Percentiles rank a stretch among this genome's conserved stretches.
Conservation (phyloP, 2,888 invertebrate species). For the Dilophus febrilis region DNA sequence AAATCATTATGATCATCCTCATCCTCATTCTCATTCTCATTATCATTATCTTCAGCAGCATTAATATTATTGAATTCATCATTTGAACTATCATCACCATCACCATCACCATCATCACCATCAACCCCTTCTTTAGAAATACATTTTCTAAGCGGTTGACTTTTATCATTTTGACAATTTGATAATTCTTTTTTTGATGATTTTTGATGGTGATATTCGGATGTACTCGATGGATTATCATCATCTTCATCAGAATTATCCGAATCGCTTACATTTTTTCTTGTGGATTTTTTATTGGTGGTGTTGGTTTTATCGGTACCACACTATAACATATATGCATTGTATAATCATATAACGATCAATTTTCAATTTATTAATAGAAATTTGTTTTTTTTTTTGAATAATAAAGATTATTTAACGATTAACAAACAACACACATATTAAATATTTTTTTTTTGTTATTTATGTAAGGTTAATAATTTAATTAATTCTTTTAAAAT, state of each 20-base stretch:
- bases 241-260: slow-evolving; percentile 18
- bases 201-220: slow-evolving; percentile 16
- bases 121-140: slow-evolving; percentile 22
- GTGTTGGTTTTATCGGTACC: too few relatives aligned
- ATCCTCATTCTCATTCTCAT: background rate
- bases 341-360: too few relatives aligned
- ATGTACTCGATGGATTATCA: slow-evolving; percentile 23
- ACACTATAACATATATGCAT: too few relatives aligned
- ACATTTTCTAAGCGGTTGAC: too few relatives aligned
- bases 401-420: too few relatives aligned
- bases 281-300: slow-evolving; percentile 3
- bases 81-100: slow-evolving; percentile 15
- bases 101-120: slow-evolving; percentile 20
- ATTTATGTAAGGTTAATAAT: too few relatives aligned
- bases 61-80: background rate
- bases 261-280: slow-evolving; percentile 5
- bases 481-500: too few relatives aligned
- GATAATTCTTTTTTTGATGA: background rate
- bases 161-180: slow-evolving; percentile 13
- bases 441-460: too few relatives aligned
- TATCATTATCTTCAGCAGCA: too few relatives aligned
- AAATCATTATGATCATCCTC: background rate
- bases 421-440: too few relatives aligned
- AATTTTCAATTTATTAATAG: too few relatives aligned
- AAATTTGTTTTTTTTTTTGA: too few relatives aligned